Evolutionary conservation across 2,113 vertebrate species (phyloP).

Genomic region (Apteryx mantelli): DNA sequence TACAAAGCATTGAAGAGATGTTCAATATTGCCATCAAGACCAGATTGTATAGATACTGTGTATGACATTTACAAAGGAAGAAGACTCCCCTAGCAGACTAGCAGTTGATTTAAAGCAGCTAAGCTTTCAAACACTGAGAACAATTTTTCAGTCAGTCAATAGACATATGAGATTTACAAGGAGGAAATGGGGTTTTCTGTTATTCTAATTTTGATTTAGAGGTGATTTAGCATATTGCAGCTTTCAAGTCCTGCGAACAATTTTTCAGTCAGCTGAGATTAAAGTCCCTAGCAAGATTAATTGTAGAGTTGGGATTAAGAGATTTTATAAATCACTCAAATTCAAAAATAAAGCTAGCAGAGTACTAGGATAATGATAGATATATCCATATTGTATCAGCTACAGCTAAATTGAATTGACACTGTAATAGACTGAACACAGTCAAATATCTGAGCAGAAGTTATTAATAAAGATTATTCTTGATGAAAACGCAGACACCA

Average conservation of each 20-base stretch:
- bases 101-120: not conserved
- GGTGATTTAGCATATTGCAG: constrained; percentile 34
- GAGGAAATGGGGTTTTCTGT: constrained; percentile 37
- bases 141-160: not conserved
- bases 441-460: constrained; percentile 17
- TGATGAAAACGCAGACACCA: constrained; percentile 20
- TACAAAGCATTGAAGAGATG: not conserved
- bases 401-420: constrained; percentile 60
- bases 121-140: constrained; percentile 7
- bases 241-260: constrained; percentile 28
- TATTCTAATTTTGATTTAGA: constrained; percentile 65
- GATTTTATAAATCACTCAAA: constrained; percentile 62
- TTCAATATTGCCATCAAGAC: not conserved
- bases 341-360: constrained; percentile 51
- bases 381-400: constrained; percentile 20
- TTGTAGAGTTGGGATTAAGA: constrained; percentile 55
- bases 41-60: not conserved
- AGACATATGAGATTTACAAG: not conserved
- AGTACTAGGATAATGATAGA: constrained; percentile 35
- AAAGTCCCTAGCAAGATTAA: constrained; percentile 55
- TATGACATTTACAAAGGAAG: not conserved
- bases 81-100: not conserved
- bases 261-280: constrained; percentile 60
- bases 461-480: constrained; percentile 46
- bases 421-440: constrained; percentile 3